Evolutionary conservation across 1,140 invertebrate genomes (phyloP).

Genomic region (Diorhabda sublineata): DNA sequence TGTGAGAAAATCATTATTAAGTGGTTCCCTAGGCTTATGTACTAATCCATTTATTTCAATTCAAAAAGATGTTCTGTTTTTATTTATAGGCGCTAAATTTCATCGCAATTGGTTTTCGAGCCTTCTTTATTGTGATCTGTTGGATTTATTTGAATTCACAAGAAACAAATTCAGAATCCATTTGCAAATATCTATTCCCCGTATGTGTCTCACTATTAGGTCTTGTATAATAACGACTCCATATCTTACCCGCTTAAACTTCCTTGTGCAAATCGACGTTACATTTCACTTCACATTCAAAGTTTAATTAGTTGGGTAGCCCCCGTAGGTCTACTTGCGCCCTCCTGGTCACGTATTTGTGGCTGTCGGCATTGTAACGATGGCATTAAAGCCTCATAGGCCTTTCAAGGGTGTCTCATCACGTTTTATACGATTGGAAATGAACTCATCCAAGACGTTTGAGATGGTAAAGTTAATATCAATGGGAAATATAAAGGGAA

Average conservation of each 20-base stretch:
- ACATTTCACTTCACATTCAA: neutral
- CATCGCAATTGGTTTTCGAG: too few species aligned
- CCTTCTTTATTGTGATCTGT: too few species aligned
- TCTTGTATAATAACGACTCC: too few species aligned
- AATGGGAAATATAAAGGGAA: neutral
- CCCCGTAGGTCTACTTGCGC: neutral
- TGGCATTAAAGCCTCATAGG: neutral
- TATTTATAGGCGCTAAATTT: too few species aligned
- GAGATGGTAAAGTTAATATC: neutral
- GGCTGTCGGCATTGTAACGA: neutral
- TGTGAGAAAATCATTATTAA: too few species aligned
- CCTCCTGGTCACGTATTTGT: neutral
- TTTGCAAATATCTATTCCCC: too few species aligned
- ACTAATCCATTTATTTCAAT: too few species aligned
- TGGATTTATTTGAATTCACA: too few species aligned
- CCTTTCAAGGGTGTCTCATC: neutral
- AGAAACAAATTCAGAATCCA: too few species aligned
- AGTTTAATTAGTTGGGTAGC: neutral
- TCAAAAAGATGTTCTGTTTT: too few species aligned
- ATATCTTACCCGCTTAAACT: neutral
- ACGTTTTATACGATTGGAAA: constrained; percentile 1
- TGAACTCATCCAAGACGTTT: constrained; percentile 2
- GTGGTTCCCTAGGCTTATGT: too few species aligned
- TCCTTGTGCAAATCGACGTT: neutral
- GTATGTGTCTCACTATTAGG: too few species aligned